These are phyloP conservation scores for Ictalurus punctatus DNA, from an alignment of 2,113 vertebrate species.

Conservation along the genomic window DNA sequence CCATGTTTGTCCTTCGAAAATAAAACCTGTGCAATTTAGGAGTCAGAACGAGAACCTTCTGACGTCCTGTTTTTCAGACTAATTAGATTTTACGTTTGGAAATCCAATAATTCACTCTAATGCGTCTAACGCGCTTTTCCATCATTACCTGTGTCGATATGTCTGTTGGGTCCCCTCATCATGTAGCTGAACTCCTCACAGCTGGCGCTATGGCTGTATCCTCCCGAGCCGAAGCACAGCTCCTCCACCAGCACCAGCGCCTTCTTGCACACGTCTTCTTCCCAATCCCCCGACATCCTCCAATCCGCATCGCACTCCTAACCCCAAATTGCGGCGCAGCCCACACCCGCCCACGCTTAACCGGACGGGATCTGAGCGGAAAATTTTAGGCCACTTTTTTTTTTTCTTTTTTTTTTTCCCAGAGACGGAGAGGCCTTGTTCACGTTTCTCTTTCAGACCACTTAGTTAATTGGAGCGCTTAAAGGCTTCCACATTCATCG, in stretches of 20 bases:
- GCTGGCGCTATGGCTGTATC: slow-evolving; percentile 78
- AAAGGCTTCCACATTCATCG: slow-evolving; percentile 54
- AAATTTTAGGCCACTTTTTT: slow-evolving; percentile 62
- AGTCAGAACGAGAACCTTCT: neutral
- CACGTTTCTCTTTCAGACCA: slow-evolving; percentile 31
- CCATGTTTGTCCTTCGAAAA: neutral
- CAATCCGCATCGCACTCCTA: slow-evolving; percentile 79
- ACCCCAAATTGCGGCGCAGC: slow-evolving; percentile 62
- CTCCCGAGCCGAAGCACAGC: slow-evolving; percentile 80
- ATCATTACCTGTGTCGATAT: slow-evolving; percentile 76
- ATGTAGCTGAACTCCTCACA: slow-evolving; percentile 86
- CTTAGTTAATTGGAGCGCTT: slow-evolving; percentile 57
- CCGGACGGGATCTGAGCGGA: slow-evolving; percentile 57
- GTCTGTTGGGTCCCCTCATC: slow-evolving; percentile 75
- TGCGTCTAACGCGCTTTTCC: neutral
- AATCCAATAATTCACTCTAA: neutral
- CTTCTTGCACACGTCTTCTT: slow-evolving; percentile 88
- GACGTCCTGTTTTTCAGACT: neutral
- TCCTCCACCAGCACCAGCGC: slow-evolving; percentile 84
- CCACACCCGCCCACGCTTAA: slow-evolving; percentile 65
- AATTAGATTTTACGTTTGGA: neutral
- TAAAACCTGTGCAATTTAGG: neutral
- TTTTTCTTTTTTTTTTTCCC: slow-evolving; percentile 29
- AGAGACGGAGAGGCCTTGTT: slow-evolving; percentile 33
- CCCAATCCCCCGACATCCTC: slow-evolving; percentile 91